Base-by-base conservation (phyloP, 2,113 vertebrate species). In the Serranochromis macrocephalus region DNA sequence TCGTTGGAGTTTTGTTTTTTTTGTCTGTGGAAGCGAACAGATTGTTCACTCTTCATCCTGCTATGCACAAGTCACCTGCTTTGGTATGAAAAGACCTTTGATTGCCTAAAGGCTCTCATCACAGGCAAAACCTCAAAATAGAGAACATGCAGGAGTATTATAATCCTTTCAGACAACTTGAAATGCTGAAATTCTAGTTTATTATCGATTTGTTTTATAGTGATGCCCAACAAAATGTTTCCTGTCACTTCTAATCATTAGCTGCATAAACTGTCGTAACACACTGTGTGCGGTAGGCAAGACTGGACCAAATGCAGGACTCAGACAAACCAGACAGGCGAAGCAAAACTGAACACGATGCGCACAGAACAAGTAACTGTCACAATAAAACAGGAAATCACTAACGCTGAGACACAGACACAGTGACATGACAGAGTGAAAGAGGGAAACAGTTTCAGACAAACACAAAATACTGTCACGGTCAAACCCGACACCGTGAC, bases 1-100 rank as follows among this genome's bases (percentile, higher is more conserved):
- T 45, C 0, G 1, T 49, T 78, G 19, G 11, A 66, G 61, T 21
- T 12, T 29, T 5, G 29, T 0, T 0, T 13, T 75, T 26, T 31
- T 31, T 78, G 11, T 51, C 24, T 31, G 24, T 47, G 24, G 45
- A 51, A 31, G 1, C 1, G 10, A 78, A 33, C 73, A 51, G 26
- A 49, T 33, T 51, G 4, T 78, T 51, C 17, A 51, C 5, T 51
- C 45, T n/a, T 78, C 7, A 78, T 4, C 17, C 45, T 78, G 10
- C 16, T 49, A 17, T 78, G 21, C 14, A n/a, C 26, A 19, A 78
- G 16, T 51, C 26, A 78, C 10, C 45, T 51, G 45, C 40, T 49
- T 42, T 31, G 16, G 24, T 49, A 47, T 75, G 71, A 75, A 75
- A 75, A 75, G 71, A 51, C 40, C 73, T 78, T 78, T 78, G 73